Conservation (phyloP, 2,888 invertebrate genomes). For the Scrobipalpa costella region DNA sequence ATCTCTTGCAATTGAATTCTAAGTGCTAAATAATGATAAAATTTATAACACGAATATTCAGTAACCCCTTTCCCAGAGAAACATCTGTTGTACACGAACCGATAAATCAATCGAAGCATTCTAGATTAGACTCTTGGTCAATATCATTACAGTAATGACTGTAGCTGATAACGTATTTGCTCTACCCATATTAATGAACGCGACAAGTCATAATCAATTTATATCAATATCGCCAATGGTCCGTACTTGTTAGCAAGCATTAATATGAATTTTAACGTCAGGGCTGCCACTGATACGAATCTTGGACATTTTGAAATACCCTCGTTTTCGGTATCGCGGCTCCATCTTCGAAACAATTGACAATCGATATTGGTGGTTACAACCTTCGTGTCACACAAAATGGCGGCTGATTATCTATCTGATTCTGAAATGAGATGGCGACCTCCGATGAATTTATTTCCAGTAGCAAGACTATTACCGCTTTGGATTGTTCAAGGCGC, state of each 20-base stretch:
- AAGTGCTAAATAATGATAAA: neutral
- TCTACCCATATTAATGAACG: slow-evolving; percentile 68
- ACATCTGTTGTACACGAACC: slow-evolving; percentile 32
- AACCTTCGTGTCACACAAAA: slow-evolving; percentile 25
- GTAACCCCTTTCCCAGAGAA: slow-evolving; percentile 28
- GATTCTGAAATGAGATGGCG: slow-evolving; percentile 24
- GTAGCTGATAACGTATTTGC: slow-evolving; percentile 70
- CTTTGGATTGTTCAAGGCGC: slow-evolving; percentile 18
- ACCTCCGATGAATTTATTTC: slow-evolving; percentile 23
- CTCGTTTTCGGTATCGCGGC: slow-evolving; percentile 17
- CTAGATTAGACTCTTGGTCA: slow-evolving; percentile 54
- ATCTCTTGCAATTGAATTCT: neutral
- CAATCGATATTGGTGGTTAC: slow-evolving; percentile 23
- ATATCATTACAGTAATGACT: slow-evolving; percentile 66
- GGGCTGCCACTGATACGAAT: slow-evolving; percentile 51
- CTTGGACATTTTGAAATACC: slow-evolving; percentile 7
- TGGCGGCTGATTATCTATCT: slow-evolving; percentile 18
- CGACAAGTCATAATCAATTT: slow-evolving; percentile 77
- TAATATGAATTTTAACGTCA: slow-evolving; percentile 71
- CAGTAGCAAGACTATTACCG: slow-evolving; percentile 18
- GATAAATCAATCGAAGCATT: slow-evolving; percentile 48
- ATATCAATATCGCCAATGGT: slow-evolving; percentile 79
- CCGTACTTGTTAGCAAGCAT: slow-evolving; percentile 71
- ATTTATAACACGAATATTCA: slow-evolving; percentile 7
- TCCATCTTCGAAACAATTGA: slow-evolving; percentile 25